phyloP scores from a whole-genome alignment of 2,113 vertebrate species.

The Grus americana region DNA sequence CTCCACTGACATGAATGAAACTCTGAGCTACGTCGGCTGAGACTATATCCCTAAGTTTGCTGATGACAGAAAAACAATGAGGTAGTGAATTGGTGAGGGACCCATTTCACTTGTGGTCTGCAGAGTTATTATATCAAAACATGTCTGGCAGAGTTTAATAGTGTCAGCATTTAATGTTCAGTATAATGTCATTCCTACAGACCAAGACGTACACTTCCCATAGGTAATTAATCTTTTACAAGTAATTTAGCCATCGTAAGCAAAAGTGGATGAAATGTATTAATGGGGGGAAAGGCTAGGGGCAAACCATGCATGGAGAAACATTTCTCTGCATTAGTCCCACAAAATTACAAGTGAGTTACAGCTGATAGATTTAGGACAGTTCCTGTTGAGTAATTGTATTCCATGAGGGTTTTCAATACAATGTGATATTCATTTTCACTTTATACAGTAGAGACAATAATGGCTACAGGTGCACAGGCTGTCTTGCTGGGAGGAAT shows the following conservation, averaged over 20 bases:
- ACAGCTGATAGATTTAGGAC: slow-evolving; percentile 68
- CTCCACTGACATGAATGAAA: background rate
- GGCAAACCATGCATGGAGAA: slow-evolving; percentile 31
- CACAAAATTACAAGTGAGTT: slow-evolving; percentile 57
- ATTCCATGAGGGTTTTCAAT: slow-evolving; percentile 67
- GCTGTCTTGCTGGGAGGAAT: slow-evolving; percentile 64
- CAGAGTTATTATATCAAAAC: slow-evolving; percentile 44
- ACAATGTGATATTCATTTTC: slow-evolving; percentile 75
- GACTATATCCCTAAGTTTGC: slow-evolving; percentile 18
- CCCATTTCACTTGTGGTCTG: slow-evolving; percentile 43
- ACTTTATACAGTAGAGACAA: slow-evolving; percentile 72
- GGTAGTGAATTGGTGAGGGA: slow-evolving; percentile 51
- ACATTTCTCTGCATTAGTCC: slow-evolving; percentile 45
- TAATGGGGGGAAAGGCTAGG: slow-evolving; percentile 45
- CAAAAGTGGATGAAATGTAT: slow-evolving; percentile 58
- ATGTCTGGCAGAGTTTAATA: slow-evolving; percentile 31
- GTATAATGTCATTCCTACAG: slow-evolving; percentile 38
- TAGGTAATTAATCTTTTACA: slow-evolving; percentile 61
- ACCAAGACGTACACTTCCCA: slow-evolving; percentile 43
- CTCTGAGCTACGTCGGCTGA: background rate
- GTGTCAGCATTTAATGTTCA: slow-evolving; percentile 48
- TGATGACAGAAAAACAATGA: slow-evolving; percentile 63
- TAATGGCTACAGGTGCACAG: slow-evolving; percentile 69
- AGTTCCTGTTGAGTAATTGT: slow-evolving; percentile 70
- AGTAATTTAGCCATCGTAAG: slow-evolving; percentile 51